Base-by-base conservation (phyloP, 2,113 vertebrate species). In the Cochlearius cochlearius region DNA sequence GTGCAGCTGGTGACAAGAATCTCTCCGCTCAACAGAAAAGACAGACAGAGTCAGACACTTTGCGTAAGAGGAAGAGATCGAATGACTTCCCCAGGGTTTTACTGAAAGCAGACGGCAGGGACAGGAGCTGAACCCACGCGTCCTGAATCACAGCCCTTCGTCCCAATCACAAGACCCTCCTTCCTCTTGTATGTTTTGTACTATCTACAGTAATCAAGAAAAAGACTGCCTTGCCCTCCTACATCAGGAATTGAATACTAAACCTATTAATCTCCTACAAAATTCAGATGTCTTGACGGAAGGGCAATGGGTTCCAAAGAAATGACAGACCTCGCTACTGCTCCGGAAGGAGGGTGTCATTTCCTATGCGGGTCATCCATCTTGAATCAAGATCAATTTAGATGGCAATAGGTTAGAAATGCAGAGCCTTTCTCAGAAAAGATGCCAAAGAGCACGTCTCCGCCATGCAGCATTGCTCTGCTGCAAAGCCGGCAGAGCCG, bases 41-140 rank as follows among this genome's bases (percentile, higher is more conserved):
- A 76, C 34, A 56, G 43, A 58, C 72, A 21, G 38, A 79, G 29
- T 58, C 36, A 4, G 6, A 74, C 30, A 72, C 83, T 90, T 90
- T 83, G 38, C 2, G 0, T 55, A 90, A 93, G 53, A 94, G 78
- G 94, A 97, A 96, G 85, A 89, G 34, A 76, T 75, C 1, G 6
- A 93, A 88, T 74, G 58, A 96, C 67, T 95, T 96, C 67, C 72
- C n/a, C 71, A 67, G 66, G 81, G 71, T 88, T 94, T 94, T 85
- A 83, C 93, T 86, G 78, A 86, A 86, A 88, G 78, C 75, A 86
- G 74, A 63, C 30, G 79, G 66, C 30, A 64, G 59, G 18, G 58
- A 68, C 39, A 50, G 82, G 71, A 94, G 71, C 53, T 86, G 87
- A 91, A 93, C 77, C 74, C 94, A 91, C 2, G 1, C 4, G 4